Evolutionary conservation across 1,140 invertebrate genomes (phyloP).

Genomic region (Lethrus apterus): DNA sequence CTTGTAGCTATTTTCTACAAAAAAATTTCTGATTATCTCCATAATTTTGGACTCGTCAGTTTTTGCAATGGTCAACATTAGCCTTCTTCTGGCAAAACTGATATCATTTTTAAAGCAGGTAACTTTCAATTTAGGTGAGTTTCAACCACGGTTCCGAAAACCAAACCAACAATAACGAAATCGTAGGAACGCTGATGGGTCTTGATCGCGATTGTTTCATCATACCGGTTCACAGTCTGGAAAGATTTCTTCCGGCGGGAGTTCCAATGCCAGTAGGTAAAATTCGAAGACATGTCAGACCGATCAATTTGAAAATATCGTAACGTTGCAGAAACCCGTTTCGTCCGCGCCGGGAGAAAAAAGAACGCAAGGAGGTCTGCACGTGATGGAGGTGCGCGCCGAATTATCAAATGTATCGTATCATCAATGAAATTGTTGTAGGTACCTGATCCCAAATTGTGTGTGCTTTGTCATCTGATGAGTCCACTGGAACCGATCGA

Average conservation of each 20-base stretch:
- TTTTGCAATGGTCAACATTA: too few relatives aligned
- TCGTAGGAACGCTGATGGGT: slow-evolving; percentile 50
- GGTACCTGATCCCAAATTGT: slow-evolving; percentile 80
- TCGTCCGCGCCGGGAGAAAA: slow-evolving; percentile 13
- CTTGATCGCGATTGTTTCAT: slow-evolving; percentile 82
- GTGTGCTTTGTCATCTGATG: slow-evolving; percentile 81
- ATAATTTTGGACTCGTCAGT: too few relatives aligned
- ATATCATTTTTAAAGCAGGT: neutral
- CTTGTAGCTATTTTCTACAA: too few relatives aligned
- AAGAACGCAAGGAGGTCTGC: slow-evolving; percentile 23
- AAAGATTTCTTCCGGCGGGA: slow-evolving; percentile 77
- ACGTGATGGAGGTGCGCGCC: slow-evolving; percentile 25
- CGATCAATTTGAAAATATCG: slow-evolving; percentile 3
- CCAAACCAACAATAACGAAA: slow-evolving; percentile 26
- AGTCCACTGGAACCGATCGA: slow-evolving; percentile 75
- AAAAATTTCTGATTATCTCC: too few relatives aligned
- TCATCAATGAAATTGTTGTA: too few relatives aligned
- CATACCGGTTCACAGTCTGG: slow-evolving; percentile 76
- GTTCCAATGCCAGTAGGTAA: slow-evolving; percentile 73
- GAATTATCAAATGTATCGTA: neutral
- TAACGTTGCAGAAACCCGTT: slow-evolving; percentile 22
- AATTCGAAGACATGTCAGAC: slow-evolving; percentile 2
- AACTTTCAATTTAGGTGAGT: slow-evolving; percentile 36
- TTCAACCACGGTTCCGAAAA: slow-evolving; percentile 31
- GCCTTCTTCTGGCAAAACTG: too few relatives aligned